These are phyloP conservation scores for Sebastolobus alascanus DNA, from an alignment of 2,797 vertebrate species.

Conservation along the genomic window DNA sequence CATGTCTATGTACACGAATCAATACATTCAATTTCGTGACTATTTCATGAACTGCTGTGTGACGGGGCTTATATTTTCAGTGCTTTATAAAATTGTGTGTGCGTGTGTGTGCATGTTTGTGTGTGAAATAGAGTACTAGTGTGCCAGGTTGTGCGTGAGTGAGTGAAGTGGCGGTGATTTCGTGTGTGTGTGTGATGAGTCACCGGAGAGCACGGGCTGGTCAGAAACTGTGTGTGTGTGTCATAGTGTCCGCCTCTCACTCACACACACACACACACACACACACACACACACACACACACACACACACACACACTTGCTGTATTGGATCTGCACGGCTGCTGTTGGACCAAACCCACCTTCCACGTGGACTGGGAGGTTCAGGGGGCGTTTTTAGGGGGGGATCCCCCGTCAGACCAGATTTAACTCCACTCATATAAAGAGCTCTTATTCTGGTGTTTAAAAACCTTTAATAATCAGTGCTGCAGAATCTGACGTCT, in stretches of 20 bases:
- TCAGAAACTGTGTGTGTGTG: slow-evolving; percentile 33
- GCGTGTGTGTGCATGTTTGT: slow-evolving; percentile 47
- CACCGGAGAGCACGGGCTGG: slow-evolving; percentile 54
- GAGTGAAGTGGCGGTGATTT: slow-evolving; percentile 57
- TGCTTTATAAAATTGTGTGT: slow-evolving; percentile 53
- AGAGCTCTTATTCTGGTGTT: neutral
- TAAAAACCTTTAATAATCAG: neutral
- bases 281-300: slow-evolving; percentile 20
- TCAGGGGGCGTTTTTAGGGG: neutral
- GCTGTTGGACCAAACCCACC: slow-evolving; percentile 53
- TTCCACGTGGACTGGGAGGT: slow-evolving; percentile 50
- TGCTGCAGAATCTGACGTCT: slow-evolving; percentile 13
- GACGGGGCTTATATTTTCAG: slow-evolving; percentile 8
- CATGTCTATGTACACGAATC: no score
- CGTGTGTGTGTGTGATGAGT: slow-evolving; percentile 53
- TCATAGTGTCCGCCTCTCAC: slow-evolving; percentile 38
- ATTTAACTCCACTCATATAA: slow-evolving; percentile 14
- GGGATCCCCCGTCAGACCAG: slow-evolving; percentile 23
- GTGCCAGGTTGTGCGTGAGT: slow-evolving; percentile 53
- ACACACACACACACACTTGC: slow-evolving; percentile 14
- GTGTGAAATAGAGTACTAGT: slow-evolving; percentile 45
- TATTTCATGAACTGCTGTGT: no score
- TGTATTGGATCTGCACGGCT: slow-evolving; percentile 41
- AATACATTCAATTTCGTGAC: no score
- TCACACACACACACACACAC: slow-evolving; percentile 15